Conservation (phyloP, 1,140 invertebrate species). For the Euwallacea fornicatus region DNA sequence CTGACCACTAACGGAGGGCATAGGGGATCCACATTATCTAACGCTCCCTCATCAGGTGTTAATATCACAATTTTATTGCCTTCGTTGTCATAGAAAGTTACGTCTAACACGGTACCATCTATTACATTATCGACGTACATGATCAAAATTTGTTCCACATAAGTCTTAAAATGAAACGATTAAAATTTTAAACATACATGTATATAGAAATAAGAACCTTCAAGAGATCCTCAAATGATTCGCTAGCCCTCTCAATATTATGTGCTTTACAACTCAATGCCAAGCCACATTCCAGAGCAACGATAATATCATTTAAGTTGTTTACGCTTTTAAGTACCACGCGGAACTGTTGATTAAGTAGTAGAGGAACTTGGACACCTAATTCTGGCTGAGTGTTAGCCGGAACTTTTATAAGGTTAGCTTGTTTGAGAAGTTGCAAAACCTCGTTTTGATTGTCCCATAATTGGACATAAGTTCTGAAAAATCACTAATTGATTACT, state of each 20-base stretch:
- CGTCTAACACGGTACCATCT: constrained; percentile 51
- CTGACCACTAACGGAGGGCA: constrained; percentile 58
- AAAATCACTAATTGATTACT: too few relatives aligned
- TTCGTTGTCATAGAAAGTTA: constrained; percentile 59
- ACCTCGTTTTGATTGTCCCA: constrained; percentile 55
- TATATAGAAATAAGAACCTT: constrained; percentile 20
- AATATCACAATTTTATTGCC: constrained; percentile 63
- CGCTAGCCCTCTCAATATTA: constrained; percentile 43
- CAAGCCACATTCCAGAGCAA: constrained; percentile 41
- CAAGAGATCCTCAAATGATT: constrained; percentile 52
- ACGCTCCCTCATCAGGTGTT: constrained; percentile 54
- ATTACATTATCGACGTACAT: constrained; percentile 61
- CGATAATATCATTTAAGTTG: constrained; percentile 42
- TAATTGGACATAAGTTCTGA: constrained; percentile 55
- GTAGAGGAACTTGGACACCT: constrained; percentile 42
- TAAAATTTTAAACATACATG: too few relatives aligned
- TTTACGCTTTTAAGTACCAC: constrained; percentile 43
- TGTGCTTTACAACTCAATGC: constrained; percentile 42
- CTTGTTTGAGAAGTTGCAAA: constrained; percentile 51
- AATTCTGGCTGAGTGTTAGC: background rate
- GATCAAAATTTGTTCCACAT: constrained; percentile 53
- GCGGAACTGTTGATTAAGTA: constrained; percentile 47
- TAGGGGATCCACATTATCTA: constrained; percentile 57
- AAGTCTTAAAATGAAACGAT: constrained; percentile 17
- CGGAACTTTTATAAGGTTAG: constrained; percentile 51